These are phyloP conservation scores for Lepeophtheirus nordmannii DNA, from an alignment of 2,888 invertebrate genomes.

Conservation along the genomic window DNA sequence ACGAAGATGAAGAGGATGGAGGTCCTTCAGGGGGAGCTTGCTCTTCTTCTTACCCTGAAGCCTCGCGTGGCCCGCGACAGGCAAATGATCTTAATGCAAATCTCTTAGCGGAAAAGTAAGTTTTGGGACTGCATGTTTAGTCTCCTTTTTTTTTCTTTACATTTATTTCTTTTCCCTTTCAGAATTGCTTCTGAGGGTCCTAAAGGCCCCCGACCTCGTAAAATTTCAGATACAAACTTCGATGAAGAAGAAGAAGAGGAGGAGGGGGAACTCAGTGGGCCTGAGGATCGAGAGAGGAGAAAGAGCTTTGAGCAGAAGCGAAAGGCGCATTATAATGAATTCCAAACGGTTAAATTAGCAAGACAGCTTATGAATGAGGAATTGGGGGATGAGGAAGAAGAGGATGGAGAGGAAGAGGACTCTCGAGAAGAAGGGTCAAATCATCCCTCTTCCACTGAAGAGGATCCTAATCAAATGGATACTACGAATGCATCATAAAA, in stretches of 20 bases:
- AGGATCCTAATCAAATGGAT: too few species aligned
- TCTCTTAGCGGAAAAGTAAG: slow-evolving; percentile 57
- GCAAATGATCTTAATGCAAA: slow-evolving; percentile 48
- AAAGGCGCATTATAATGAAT: slow-evolving; percentile 95
- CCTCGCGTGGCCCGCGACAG: slow-evolving; percentile 36
- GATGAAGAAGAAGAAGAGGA: slow-evolving; percentile 17
- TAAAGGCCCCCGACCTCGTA: slow-evolving; percentile 14
- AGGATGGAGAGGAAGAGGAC: slow-evolving; percentile 38
- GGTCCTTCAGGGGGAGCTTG: background rate
- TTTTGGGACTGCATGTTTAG: background rate
- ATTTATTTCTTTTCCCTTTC: slow-evolving; percentile 20
- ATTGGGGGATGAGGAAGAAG: slow-evolving; percentile 53
- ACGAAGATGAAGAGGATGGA: slow-evolving; percentile 30
- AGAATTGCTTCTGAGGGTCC: slow-evolving; percentile 28
- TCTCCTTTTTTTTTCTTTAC: background rate
- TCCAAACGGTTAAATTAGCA: slow-evolving; percentile 79
- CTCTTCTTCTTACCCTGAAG: background rate
- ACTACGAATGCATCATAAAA: too few species aligned
- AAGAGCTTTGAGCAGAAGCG: slow-evolving; percentile 77
- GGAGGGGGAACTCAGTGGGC: background rate
- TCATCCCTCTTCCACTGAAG: slow-evolving; percentile 23
- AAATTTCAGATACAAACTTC: slow-evolving; percentile 17
- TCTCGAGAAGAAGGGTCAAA: slow-evolving; percentile 24
- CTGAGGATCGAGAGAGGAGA: slow-evolving; percentile 42
- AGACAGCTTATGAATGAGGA: slow-evolving; percentile 70